Evolutionary conservation across 2,888 invertebrate species (phyloP).

Genomic region (Apamea anceps): DNA sequence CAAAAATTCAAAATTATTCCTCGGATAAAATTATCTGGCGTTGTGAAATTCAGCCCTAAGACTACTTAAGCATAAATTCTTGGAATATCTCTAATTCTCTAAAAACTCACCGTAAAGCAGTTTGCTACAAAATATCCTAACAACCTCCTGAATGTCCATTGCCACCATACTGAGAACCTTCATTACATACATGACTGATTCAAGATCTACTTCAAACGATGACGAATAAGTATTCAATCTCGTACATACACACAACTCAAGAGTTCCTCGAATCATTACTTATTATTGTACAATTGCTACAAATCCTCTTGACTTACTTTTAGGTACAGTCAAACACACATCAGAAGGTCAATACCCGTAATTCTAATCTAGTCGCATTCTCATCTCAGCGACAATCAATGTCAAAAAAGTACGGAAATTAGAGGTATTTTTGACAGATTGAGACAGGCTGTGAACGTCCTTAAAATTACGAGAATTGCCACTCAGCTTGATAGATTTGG

Average conservation of each 20-base stretch:
- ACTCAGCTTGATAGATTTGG: neutral
- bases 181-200: slow-evolving; percentile 13
- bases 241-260: slow-evolving; percentile 12
- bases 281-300: slow-evolving; percentile 35
- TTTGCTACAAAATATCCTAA: neutral
- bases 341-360: neutral
- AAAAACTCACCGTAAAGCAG: neutral
- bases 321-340: neutral
- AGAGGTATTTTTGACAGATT: neutral
- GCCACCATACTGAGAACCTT: neutral
- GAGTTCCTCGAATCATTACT: slow-evolving; percentile 48
- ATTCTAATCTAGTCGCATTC: too few relatives aligned
- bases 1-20: too few relatives aligned
- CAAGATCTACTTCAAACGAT: slow-evolving; percentile 39
- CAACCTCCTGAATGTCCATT: neutral
- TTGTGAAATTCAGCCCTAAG: too few relatives aligned
- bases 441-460: too few relatives aligned
- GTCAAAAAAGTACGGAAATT: neutral
- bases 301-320: slow-evolving; percentile 43
- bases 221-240: slow-evolving; percentile 30
- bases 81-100: too few relatives aligned
- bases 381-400: neutral
- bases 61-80: too few relatives aligned
- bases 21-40: too few relatives aligned
- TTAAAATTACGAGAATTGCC: too few relatives aligned